phyloP scores from a whole-genome alignment of 2,113 vertebrate species.

The Platysteira castanea region DNA sequence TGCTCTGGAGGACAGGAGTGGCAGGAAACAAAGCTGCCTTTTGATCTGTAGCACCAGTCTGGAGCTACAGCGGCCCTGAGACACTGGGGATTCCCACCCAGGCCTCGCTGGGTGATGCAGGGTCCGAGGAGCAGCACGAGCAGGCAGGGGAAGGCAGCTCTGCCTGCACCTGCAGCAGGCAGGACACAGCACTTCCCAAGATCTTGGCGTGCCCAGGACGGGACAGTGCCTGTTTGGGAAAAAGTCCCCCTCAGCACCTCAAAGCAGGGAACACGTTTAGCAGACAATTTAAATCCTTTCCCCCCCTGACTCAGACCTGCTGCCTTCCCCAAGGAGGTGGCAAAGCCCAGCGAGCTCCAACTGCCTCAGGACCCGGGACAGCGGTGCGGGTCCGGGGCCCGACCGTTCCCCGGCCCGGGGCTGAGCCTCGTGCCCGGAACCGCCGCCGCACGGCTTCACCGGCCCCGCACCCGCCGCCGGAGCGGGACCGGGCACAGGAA shows the following conservation, averaged over 20 bases:
- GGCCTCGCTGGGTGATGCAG: accelerated
- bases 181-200: background rate
- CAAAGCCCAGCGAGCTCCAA: background rate
- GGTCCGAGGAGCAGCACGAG: background rate
- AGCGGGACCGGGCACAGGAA: background rate
- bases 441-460: background rate
- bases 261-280: background rate
- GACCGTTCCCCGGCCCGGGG: accelerated
- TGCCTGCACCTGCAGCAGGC: background rate
- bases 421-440: background rate
- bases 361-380: background rate
- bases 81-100: background rate
- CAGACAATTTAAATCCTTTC: background rate
- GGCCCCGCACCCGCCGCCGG: background rate
- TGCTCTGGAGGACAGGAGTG: accelerated
- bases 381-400: background rate
- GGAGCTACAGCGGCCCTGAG: background rate
- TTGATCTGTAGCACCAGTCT: background rate
- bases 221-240: background rate
- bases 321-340: background rate
- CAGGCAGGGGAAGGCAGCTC: background rate
- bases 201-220: background rate
- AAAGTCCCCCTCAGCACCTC: background rate
- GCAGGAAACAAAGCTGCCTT: background rate
- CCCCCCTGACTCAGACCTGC: background rate